A percentile compares a stretch with the other conserved stretches of the same genome.
phyloP scores from a whole-genome alignment of 2,797 vertebrate genomes.

The Periparus ater region DNA sequence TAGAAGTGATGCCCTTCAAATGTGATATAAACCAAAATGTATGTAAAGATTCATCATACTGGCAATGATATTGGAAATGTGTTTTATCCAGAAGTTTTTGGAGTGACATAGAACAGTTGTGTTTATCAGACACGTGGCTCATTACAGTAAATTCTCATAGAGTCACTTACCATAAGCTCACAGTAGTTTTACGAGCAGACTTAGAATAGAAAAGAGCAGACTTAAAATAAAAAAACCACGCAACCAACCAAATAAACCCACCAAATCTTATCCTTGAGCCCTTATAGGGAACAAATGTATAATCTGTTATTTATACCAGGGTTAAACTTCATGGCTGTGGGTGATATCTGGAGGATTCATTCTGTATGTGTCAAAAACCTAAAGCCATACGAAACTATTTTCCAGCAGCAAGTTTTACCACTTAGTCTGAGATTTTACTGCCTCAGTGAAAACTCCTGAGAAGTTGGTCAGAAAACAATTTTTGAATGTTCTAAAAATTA shows the following conservation, averaged over 20 bases:
- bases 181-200: not conserved
- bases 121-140: not conserved
- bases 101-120: not conserved
- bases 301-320: not conserved
- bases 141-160: not conserved
- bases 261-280: not conserved
- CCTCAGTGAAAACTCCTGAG: not conserved
- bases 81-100: not conserved
- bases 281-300: not conserved
- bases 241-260: rapidly evolving
- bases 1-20: not conserved
- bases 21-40: not conserved
- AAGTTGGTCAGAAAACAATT: not conserved
- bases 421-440: not conserved
- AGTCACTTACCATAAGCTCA: not conserved
- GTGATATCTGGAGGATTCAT: not conserved
- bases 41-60: not conserved
- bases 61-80: not conserved
- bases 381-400: not conserved
- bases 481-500: not conserved
- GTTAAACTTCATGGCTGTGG: not conserved
- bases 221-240: rapidly evolving
- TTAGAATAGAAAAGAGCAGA: not conserved
- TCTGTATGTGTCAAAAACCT: not conserved
- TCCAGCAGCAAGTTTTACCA: not conserved